Percentiles rank a stretch among this genome's conserved stretches.
Conservation (phyloP, 2,888 invertebrate genomes). For the Drosophila setosimentum region DNA sequence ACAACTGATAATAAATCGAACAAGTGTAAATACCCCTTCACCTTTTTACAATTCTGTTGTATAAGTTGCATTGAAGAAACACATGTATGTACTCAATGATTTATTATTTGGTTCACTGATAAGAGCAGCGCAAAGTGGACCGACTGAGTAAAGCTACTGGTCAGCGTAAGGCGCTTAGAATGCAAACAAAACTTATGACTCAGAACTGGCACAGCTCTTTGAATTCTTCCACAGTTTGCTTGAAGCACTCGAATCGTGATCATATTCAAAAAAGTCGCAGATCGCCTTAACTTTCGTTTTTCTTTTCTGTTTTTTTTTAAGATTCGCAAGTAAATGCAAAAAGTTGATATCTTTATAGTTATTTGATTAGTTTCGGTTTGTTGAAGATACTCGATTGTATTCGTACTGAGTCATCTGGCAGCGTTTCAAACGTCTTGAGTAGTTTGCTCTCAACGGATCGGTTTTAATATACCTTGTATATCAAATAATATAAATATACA, state of each 20-base stretch:
- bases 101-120: slow-evolving; percentile 43
- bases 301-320: not conserved
- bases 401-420: slow-evolving; percentile 16
- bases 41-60: not conserved
- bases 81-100: slow-evolving; percentile 28
- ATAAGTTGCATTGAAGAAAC: slow-evolving; percentile 31
- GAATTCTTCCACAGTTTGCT: not conserved
- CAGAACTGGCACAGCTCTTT: not conserved
- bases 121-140: slow-evolving; percentile 48
- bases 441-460: slow-evolving; percentile 3
- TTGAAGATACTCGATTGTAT: not conserved
- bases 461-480: not conserved
- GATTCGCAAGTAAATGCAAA: not conserved
- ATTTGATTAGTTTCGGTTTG: slow-evolving; percentile 1
- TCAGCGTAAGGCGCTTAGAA: not conserved
- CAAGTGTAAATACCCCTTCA: slow-evolving; percentile 16
- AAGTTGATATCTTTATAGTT: not conserved
- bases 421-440: not conserved
- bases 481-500: not conserved
- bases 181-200: slow-evolving; percentile 1
- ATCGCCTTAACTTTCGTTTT: not conserved
- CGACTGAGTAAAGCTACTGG: not conserved
- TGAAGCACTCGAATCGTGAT: not conserved
- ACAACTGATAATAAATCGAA: slow-evolving; percentile 1
- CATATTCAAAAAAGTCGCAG: not conserved